A percentile compares a stretch with the other conserved stretches of the same genome.
These are phyloP conservation scores for Chalcis sispes DNA, from an alignment of 2,888 invertebrate genomes.

Conservation along the genomic window DNA sequence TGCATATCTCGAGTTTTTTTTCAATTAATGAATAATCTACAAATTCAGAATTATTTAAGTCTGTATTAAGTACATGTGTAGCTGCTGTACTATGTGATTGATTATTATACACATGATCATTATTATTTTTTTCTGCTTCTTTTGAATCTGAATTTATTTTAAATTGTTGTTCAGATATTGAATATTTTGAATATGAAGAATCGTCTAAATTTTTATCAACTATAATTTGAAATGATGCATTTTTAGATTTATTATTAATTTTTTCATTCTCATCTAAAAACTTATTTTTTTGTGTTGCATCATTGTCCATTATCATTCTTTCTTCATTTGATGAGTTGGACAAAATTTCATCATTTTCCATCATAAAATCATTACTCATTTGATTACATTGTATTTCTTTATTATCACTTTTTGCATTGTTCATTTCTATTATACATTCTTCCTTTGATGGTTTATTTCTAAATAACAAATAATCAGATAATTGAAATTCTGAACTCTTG, in stretches of 20 bases:
- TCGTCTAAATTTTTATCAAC: no score
- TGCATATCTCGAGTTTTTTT: neutral
- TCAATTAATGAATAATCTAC: neutral
- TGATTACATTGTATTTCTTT: constrained; percentile 24
- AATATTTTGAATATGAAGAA: no score
- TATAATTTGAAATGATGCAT: no score
- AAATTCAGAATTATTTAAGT: neutral
- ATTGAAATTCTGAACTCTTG: neutral
- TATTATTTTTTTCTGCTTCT: neutral
- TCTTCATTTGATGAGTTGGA: neutral
- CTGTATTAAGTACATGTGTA: neutral
- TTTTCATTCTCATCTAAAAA: no score
- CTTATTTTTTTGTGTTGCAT: neutral
- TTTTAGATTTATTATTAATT: no score
- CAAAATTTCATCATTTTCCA: no score
- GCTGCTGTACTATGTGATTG: neutral
- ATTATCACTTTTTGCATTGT: constrained; percentile 31
- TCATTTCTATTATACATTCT: neutral
- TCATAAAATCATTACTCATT: no score
- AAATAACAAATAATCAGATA: neutral
- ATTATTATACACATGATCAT: neutral
- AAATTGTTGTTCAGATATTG: neutral
- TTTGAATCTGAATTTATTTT: neutral
- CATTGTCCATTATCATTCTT: neutral
- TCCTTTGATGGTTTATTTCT: neutral